Base-by-base conservation (phyloP, 2,888 invertebrate genomes). In the Nemotelus pantherinus region DNA sequence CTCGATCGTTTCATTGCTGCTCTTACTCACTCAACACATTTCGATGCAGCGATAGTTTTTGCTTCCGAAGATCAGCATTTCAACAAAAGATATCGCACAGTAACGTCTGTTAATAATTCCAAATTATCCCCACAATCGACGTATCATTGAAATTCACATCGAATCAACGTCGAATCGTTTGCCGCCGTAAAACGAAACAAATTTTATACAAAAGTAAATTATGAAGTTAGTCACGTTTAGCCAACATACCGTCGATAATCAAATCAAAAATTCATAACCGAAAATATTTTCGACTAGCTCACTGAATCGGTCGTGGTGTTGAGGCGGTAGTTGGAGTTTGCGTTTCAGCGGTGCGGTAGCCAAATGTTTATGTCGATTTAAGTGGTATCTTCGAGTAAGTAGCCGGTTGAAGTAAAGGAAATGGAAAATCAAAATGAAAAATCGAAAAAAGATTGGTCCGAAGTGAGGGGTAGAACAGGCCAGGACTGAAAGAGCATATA, bases 141-240 rank as follows among this genome's bases (percentile, higher is more conserved):
- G 74, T 74, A 74, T 74, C 74, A 74, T 74, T 25, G 41, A 48
- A 63, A 63, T 63, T 74, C 74, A 74, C 60, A 25, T 25, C 25
- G 25, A n/a, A 43, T 25, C 65, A 65, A 7, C 65, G 25, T 25
- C 25, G 65, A 65, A 65, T 65, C 71, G 55, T 71, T 72, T 60
- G 60, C 74, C 57, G 74, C 60, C 63, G 53, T 60, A 50, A 74
- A 74, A 60, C 74, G 50, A 60, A 60, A 60, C 74, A 60, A 72
- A 72, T 60, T 60, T 72, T 76, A 78, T 60, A 78, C 78, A 78
- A 76, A 65, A 76, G 71, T 25, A 78, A 78, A 78, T 78, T 76
- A 76, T 78, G 76, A 78, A 78, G 65, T 78, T 78, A 78, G 78
- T 78, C 70, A 78, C 78, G 78, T 78, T 78, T 78, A 78, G 57